Conservation (phyloP, 2,113 vertebrate species). For the Hylia prasina region DNA sequence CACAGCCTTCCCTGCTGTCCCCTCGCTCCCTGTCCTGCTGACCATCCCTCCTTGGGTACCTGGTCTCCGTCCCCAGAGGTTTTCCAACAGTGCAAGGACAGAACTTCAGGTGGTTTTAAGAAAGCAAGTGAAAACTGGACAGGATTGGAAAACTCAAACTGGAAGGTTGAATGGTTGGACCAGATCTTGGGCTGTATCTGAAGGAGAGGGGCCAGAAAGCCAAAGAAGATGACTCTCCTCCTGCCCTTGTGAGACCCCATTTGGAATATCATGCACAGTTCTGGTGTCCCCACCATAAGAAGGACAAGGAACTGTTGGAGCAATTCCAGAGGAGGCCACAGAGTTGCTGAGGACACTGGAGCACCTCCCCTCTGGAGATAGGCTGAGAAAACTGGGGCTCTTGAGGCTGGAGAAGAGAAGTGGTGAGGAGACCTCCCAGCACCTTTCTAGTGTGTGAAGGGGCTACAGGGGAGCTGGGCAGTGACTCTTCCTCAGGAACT, state of each 20-base stretch:
- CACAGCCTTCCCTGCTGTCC: background rate
- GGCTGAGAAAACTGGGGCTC: background rate
- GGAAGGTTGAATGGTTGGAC: background rate
- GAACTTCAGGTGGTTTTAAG: background rate
- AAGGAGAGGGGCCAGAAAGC: background rate
- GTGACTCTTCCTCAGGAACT: background rate
- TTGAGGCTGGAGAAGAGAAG: background rate
- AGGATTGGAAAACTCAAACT: too few relatives aligned
- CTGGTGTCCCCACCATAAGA: background rate
- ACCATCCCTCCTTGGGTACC: background rate
- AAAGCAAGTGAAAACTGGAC: background rate
- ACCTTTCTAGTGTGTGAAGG: background rate
- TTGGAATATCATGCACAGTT: background rate
- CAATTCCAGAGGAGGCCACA: background rate
- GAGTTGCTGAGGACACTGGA: background rate
- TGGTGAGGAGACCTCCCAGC: background rate
- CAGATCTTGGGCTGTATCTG: background rate
- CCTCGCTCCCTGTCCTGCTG: fast-evolving
- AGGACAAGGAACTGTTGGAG: background rate
- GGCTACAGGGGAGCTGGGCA: fast-evolving
- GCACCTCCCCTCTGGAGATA: background rate
- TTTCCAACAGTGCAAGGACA: background rate
- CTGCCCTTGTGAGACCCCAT: background rate
- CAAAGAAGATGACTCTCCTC: background rate
- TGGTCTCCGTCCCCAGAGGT: background rate